Percentiles rank a stretch among this genome's conserved stretches.
phyloP scores from a whole-genome alignment of 2,888 invertebrate genomes.

The Eugnorisma glareosa region DNA sequence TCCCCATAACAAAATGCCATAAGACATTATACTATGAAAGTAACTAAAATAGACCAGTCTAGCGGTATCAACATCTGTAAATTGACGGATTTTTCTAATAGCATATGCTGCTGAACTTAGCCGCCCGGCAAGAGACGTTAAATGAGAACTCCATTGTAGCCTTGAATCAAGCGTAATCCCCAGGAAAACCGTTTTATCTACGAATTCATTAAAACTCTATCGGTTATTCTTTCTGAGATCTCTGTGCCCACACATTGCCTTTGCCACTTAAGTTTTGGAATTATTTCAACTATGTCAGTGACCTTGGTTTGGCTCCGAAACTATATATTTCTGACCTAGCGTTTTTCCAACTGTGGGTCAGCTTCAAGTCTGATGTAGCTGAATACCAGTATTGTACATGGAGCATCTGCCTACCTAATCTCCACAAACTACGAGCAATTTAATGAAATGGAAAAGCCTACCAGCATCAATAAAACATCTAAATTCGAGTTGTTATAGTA shows the following conservation, averaged over 20 bases:
- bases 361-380: neutral
- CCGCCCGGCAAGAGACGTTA: too few species aligned
- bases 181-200: too few species aligned
- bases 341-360: neutral
- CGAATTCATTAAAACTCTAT: too few species aligned
- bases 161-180: too few species aligned
- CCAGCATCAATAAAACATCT: neutral
- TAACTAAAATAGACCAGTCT: too few species aligned
- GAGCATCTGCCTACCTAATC: neutral
- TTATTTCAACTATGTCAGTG: neutral
- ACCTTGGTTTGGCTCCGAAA: neutral
- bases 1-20: too few species aligned
- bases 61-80: too few species aligned
- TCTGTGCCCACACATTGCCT: neutral
- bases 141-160: too few species aligned
- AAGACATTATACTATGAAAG: too few species aligned
- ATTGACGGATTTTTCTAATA: too few species aligned
- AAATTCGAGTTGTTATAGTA: constrained; percentile 51
- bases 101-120: too few species aligned
- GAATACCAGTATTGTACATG: neutral
- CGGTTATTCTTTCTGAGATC: neutral
- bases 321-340: neutral
- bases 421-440: neutral
- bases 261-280: neutral
- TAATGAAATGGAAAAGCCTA: neutral